phyloP scores from a whole-genome alignment of 2,888 invertebrate species.

The Kryphioiulus occultus region DNA sequence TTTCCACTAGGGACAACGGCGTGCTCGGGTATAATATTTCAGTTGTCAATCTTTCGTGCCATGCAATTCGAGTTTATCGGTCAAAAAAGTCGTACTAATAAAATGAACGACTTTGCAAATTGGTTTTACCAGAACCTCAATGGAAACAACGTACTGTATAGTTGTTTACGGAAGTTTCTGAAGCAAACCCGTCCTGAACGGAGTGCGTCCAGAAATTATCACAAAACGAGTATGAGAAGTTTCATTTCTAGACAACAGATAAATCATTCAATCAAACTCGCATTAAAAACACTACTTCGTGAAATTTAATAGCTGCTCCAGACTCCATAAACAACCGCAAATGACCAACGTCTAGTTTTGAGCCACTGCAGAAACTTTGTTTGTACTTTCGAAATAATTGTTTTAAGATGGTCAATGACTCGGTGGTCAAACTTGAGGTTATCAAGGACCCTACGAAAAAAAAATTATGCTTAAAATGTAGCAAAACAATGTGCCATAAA shows the following conservation, averaged over 20 bases:
- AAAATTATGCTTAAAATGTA: no score
- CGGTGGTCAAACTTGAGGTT: no score
- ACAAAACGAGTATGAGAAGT: not conserved
- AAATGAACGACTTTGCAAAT: not conserved
- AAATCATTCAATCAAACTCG: not conserved
- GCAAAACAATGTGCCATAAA: no score
- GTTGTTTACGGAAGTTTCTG: not conserved
- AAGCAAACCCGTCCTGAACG: not conserved
- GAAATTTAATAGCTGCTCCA: not conserved
- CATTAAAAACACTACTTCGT: not conserved
- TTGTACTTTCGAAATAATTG: no score
- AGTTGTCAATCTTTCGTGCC: constrained; percentile 9
- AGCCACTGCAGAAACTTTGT: not conserved
- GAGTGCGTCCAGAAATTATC: not conserved
- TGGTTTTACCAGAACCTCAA: not conserved
- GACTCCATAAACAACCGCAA: not conserved
- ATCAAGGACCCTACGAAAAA: no score
- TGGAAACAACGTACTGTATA: not conserved
- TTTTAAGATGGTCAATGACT: no score
- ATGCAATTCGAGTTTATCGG: not conserved
- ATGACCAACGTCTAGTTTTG: not conserved
- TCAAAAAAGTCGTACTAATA: not conserved
- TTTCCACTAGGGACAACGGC: not conserved
- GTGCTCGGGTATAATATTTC: constrained; percentile 6
- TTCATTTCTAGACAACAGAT: not conserved